Conservation (phyloP, 2,113 vertebrate genomes). For the Phodopus roborovskii region DNA sequence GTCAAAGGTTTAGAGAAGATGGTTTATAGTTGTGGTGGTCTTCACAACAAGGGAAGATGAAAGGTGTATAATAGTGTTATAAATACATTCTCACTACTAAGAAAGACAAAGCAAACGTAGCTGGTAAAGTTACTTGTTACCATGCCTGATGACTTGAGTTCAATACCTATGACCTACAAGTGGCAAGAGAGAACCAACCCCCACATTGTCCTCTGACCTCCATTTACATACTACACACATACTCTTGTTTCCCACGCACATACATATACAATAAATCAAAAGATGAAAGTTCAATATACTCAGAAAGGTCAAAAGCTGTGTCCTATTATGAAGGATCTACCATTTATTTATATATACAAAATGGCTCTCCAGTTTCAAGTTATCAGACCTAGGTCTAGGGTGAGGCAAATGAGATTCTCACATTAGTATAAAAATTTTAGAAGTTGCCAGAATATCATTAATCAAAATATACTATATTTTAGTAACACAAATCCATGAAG, state of each 20-base stretch:
- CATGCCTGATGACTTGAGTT: background rate
- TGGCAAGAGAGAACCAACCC: background rate
- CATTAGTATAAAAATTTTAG: background rate
- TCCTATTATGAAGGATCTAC: background rate
- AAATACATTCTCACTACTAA: background rate
- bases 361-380: background rate
- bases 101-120: slow-evolving; percentile 2
- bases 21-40: background rate
- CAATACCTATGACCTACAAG: background rate
- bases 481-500: background rate
- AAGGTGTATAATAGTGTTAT: background rate
- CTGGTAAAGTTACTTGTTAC: background rate
- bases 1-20: slow-evolving; percentile 12
- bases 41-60: background rate
- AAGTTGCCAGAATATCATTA: background rate
- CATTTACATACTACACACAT: background rate
- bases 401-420: background rate
- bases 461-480: background rate
- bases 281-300: background rate
- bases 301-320: background rate
- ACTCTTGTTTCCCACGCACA: background rate
- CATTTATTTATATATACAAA: slow-evolving; percentile 29
- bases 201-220: background rate
- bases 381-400: background rate
- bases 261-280: no score